Conservation (phyloP, 2,113 vertebrate species). For the Otocyon megalotis region DNA sequence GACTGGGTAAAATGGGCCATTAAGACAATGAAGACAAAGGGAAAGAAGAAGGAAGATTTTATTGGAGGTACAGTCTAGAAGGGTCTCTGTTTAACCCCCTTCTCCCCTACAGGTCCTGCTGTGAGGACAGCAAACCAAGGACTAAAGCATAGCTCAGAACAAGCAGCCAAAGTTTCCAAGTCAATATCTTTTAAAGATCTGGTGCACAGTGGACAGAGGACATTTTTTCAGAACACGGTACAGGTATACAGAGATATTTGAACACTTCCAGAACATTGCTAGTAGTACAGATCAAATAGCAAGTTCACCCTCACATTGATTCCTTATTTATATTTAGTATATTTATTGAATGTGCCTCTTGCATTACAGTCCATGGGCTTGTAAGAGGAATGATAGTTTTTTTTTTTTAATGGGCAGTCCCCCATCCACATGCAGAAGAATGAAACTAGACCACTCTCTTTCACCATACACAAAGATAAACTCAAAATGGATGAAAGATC, state of each 20-base stretch:
- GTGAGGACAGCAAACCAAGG: not conserved
- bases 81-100: not conserved
- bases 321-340: not conserved
- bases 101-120: no score
- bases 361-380: not conserved
- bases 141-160: not conserved
- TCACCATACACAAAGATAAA: no score
- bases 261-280: not conserved
- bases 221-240: not conserved
- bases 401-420: not conserved
- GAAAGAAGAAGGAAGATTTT: not conserved
- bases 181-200: not conserved
- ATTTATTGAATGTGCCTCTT: not conserved
- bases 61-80: not conserved
- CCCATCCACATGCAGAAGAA: no score
- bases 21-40: not conserved
- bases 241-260: not conserved
- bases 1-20: not conserved
- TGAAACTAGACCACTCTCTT: no score
- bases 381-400: not conserved
- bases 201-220: not conserved
- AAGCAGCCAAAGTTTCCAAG: not conserved
- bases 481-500: no score
- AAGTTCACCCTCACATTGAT: rapidly evolving
- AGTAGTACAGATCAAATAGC: not conserved